Evolutionary conservation across 2,113 vertebrate species (phyloP).

Genomic region (Chunga burmeisteri): DNA sequence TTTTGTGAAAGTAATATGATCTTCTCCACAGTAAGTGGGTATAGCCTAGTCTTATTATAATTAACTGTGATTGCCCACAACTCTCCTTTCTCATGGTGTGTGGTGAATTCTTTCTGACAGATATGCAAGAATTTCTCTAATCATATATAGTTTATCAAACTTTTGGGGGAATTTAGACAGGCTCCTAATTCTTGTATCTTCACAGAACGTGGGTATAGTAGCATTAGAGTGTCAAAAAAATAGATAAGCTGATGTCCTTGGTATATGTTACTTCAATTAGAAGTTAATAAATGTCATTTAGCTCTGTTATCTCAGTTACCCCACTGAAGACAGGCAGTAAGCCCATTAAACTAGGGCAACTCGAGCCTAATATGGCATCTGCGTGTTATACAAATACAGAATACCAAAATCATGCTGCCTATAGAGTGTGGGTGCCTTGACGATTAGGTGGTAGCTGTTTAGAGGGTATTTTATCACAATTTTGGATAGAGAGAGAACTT

Average conservation of each 20-base stretch:
- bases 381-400: not conserved
- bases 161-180: not conserved
- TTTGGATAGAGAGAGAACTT: not conserved
- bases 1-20: not conserved
- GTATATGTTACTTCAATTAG: not conserved
- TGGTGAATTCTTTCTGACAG: not conserved
- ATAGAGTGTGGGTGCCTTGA: not conserved
- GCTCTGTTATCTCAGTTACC: not conserved
- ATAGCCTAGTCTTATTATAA: not conserved
- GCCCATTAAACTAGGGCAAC: not conserved
- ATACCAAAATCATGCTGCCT: not conserved
- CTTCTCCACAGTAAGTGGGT: not conserved
- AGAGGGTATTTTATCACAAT: not conserved
- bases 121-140: not conserved
- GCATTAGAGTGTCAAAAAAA: not conserved
- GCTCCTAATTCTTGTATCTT: not conserved
- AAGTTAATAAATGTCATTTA: not conserved
- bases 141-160: rapidly evolving
- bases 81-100: not conserved
- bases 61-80: not conserved
- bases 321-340: not conserved
- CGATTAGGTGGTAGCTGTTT: not conserved
- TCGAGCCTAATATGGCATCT: not conserved
- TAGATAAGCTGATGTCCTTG: not conserved
- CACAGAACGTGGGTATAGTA: not conserved